Conservation (phyloP, 2,113 vertebrate genomes). For the Neogale vison region DNA sequence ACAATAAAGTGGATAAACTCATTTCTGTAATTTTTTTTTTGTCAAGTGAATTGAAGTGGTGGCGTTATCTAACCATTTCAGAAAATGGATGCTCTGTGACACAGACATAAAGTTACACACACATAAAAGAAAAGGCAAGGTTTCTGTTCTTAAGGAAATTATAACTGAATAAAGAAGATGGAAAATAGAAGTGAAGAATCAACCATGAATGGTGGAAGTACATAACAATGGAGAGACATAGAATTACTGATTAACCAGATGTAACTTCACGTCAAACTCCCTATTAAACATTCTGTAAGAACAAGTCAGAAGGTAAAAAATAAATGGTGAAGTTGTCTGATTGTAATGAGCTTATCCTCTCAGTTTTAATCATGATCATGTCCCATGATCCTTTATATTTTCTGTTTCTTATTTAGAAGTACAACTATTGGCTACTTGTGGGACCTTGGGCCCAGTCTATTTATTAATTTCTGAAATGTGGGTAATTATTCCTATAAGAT, state of each 20-base stretch:
- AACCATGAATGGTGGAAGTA: neutral
- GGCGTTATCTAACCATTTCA: neutral
- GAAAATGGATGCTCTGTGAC: neutral
- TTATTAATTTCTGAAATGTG: neutral
- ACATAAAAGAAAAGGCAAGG: constrained; percentile 47
- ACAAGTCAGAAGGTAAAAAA: neutral
- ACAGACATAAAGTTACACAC: constrained; percentile 29
- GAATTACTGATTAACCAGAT: neutral
- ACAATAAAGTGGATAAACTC: neutral
- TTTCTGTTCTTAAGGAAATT: neutral
- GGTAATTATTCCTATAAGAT: neutral
- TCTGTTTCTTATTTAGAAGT: neutral
- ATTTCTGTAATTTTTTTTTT: neutral
- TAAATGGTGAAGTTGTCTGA: neutral
- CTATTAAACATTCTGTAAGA: neutral
- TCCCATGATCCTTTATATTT: neutral
- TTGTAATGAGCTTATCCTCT: neutral
- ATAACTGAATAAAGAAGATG: neutral
- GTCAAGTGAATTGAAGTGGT: neutral
- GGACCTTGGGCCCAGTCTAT: neutral
- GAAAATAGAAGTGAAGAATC: neutral
- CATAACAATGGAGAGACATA: neutral
- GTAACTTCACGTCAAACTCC: neutral
- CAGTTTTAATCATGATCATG: neutral
- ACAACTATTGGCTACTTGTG: neutral